phyloP scores from a whole-genome alignment of 2,113 vertebrate species.

The Garra rufa region DNA sequence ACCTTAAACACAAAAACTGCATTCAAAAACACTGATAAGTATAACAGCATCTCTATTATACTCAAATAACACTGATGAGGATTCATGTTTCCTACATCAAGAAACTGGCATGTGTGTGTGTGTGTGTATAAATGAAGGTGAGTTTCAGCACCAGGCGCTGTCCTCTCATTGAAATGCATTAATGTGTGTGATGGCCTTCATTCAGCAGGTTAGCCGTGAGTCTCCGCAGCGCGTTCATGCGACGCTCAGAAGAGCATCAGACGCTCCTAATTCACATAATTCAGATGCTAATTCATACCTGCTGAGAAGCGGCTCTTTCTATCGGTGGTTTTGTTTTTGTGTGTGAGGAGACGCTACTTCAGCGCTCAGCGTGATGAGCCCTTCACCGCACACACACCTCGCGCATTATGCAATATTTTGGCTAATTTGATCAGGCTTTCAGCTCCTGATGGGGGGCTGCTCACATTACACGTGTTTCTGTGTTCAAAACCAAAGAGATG shows the following conservation, averaged over 20 bases:
- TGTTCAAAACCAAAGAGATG: not conserved
- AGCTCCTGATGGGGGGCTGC: not conserved
- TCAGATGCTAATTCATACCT: constrained; percentile 29
- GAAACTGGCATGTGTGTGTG: not conserved
- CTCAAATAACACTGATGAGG: too few relatives aligned
- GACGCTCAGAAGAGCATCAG: too few relatives aligned
- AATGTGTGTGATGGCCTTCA: not conserved
- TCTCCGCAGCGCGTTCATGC: not conserved
- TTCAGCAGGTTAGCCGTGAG: not conserved
- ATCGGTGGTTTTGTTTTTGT: not conserved
- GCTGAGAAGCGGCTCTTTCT: not conserved
- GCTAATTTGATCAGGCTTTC: not conserved
- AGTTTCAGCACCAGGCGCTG: not conserved
- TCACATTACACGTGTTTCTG: not conserved
- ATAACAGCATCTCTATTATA: too few relatives aligned
- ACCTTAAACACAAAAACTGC: too few relatives aligned
- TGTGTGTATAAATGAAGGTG: not conserved
- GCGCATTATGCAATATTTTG: not conserved
- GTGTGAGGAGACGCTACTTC: not conserved
- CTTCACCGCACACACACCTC: not conserved
- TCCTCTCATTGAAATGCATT: not conserved
- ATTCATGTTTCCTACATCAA: too few relatives aligned
- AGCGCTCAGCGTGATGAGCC: not conserved
- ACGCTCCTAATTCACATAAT: not conserved
- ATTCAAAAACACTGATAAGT: too few relatives aligned